Percentiles rank a stretch among this genome's conserved stretches.
phyloP scores from a whole-genome alignment of 2,113 vertebrate genomes.

The Anolis carolinensis region DNA sequence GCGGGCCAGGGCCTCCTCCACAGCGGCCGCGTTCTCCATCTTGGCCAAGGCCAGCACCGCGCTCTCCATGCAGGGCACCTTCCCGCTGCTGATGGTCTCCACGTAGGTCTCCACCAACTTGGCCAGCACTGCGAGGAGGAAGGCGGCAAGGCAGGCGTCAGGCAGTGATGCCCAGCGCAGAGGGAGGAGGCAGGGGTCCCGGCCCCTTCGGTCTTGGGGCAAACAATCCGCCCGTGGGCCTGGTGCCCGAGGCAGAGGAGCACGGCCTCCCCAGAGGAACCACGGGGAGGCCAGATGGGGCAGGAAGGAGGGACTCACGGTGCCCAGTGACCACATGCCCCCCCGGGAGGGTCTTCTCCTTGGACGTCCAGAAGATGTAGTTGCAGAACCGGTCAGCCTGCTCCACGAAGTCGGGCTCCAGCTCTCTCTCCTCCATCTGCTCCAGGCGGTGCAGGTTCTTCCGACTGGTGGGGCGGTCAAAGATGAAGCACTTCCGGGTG shows the following conservation, averaged over 20 bases:
- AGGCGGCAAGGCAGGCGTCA: too few species aligned
- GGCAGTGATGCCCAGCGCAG: too few species aligned
- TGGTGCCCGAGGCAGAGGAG: too few species aligned
- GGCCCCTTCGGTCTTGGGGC: not conserved
- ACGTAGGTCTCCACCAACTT: conserved; percentile 53
- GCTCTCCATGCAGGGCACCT: conserved; percentile 65
- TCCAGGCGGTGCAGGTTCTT: conserved; percentile 61
- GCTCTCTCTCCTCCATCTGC: conserved; percentile 36
- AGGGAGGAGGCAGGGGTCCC: not conserved
- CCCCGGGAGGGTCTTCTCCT: conserved; percentile 62
- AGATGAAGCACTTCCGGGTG: conserved; percentile 59
- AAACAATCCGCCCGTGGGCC: too few species aligned
- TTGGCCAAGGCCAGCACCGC: conserved; percentile 43
- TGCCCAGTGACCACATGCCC: conserved; percentile 55
- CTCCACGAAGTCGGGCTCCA: conserved; percentile 46
- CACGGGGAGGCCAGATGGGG: too few species aligned
- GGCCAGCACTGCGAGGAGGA: conserved; percentile 43
- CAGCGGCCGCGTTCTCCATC: conserved; percentile 57
- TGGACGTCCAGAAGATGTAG: conserved; percentile 47
- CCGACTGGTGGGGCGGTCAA: conserved; percentile 51
- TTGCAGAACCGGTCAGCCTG: conserved; percentile 52
- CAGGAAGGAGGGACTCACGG: not conserved
- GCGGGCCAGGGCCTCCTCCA: conserved; percentile 22
- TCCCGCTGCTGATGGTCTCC: conserved; percentile 56
- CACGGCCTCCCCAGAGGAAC: not conserved